Evolutionary conservation across 2,113 vertebrate genomes (phyloP), one percentile per base, ranked within the genome.

Genomic region (Ia io): DNA sequence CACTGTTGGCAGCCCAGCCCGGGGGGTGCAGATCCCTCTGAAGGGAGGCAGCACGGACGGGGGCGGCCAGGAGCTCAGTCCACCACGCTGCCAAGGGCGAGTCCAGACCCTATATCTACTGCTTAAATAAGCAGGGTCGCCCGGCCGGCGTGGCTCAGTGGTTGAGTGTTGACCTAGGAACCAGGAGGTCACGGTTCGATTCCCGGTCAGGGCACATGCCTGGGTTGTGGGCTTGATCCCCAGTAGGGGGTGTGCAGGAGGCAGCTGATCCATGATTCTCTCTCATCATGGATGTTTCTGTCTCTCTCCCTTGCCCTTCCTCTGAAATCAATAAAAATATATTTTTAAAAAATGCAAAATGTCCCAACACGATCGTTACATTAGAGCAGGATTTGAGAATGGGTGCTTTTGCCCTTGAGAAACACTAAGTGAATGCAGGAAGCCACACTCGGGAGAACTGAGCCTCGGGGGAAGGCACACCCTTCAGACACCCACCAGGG

Each of bases 21-120:
- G 10, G 40, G 0, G 5, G 28, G 44, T 25, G 20, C 0, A 2
- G 70, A 37, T 10, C 32, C 49, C 87, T 6, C 28, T 5, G 0
- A 30, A 47, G 16, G 40, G 35, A 37, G 8, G n/a, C 30, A 51
- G 53, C 9, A 0, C 1, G 9, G 69, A 47, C 12, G 1, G 30
- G 37, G 42, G 11, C 25, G 42, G 25, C 23, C 9, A 1, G 0
- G 11, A 16, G 51, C 53, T 6, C 53, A 5, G 22, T 35, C 23
- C 6, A 83, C 11, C 53, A 30, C 2, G 17, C 77, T 28, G 47
- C 28, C 47, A 0, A 4, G 37, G 28, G 0, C 30, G 11, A 73
- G 65, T 32, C 40, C n/a, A 59, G 20, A 49, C 3, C 40, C 18
- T 37, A 32, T 2, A 16, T 10, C 6, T 9, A 25, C 32, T 71